These are phyloP conservation scores for Trilocha varians DNA, from an alignment of 2,888 invertebrate genomes.

Conservation along the genomic window DNA sequence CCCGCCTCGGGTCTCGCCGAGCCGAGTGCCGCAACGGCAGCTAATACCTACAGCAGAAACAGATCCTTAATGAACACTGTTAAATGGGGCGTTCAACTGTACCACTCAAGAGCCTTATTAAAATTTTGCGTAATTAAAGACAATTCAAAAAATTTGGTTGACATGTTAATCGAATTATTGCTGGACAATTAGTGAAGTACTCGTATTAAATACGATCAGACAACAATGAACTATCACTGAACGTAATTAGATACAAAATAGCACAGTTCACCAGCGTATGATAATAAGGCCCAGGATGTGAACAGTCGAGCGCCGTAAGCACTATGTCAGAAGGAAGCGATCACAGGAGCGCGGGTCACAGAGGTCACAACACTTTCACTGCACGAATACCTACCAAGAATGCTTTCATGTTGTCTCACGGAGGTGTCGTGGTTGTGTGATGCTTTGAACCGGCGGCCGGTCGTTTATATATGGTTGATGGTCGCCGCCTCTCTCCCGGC, in stretches of 20 bases:
- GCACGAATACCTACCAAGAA: conserved; percentile 69
- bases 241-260: conserved; percentile 1
- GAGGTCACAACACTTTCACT: conserved; percentile 71
- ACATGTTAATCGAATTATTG: too few relatives aligned
- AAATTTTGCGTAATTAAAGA: conserved; percentile 6
- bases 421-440: conserved; percentile 67
- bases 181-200: too few relatives aligned
- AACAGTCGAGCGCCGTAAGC: conserved; percentile 29
- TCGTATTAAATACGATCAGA: too few relatives aligned
- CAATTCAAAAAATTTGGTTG: background rate
- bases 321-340: conserved; percentile 10
- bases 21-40: conserved; percentile 71
- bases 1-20: conserved; percentile 76
- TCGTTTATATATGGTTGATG: conserved; percentile 57
- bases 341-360: conserved; percentile 47
- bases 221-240: too few relatives aligned
- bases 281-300: conserved; percentile 21
- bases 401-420: conserved; percentile 72
- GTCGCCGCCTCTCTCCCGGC: conserved; percentile 66
- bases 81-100: conserved; percentile 26
- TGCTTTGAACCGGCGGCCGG: conserved; percentile 50
- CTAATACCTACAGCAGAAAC: conserved; percentile 52
- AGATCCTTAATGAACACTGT: conserved; percentile 24
- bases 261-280: background rate
- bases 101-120: conserved; percentile 19